Base-by-base conservation (phyloP, 1,140 invertebrate genomes). In the Lordiphosa collinella region DNA sequence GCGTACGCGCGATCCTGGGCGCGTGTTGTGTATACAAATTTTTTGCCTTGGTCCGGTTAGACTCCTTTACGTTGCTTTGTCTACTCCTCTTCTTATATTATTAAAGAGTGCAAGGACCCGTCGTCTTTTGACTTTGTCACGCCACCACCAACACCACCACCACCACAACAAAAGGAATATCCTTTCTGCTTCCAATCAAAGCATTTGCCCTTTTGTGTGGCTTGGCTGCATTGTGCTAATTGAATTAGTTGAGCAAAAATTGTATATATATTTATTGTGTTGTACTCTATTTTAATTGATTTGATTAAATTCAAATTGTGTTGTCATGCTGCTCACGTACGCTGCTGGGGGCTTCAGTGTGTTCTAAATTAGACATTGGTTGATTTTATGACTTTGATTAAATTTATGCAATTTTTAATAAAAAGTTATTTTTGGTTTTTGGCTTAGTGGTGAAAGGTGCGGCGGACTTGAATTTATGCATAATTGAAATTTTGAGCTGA, bases 11-110 rank as follows among this genome's bases (percentile, higher is more conserved):
- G 61, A 36, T 68, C 34, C 11, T 43, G 29, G 40, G 67, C 56
- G 75, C 75, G 76, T 80, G 75, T 82, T 61, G 68, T 71, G 76
- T 82, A 64, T 80, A 76, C 66, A 62, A 74, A 76, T 63, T 82
- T 58, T 47, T 58, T 65, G 58, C 64, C 64, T 68, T 68, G 65
- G 65, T 68, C 55, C 64, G 48, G 65, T 60, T 67, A 25, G 46
- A 13, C 38, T 46, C n/a, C 16, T n/a, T 11, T 13, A 10, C 29
- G 36, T 25, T 43, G 35, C 29, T 32, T 32, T 25, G 47, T 16
- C 46, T 31, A n/a, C 55, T 35, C 52, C 37, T 58, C 57, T 18
- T 58, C 57, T 18, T 22, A 2, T 37, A 29, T 50, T 53, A 66
- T 66, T 57, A 53, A 66, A 36, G 75, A 82, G 76, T 68, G 76